phyloP scores from a whole-genome alignment of 2,888 invertebrate genomes.

The Nemoura dubitans region DNA sequence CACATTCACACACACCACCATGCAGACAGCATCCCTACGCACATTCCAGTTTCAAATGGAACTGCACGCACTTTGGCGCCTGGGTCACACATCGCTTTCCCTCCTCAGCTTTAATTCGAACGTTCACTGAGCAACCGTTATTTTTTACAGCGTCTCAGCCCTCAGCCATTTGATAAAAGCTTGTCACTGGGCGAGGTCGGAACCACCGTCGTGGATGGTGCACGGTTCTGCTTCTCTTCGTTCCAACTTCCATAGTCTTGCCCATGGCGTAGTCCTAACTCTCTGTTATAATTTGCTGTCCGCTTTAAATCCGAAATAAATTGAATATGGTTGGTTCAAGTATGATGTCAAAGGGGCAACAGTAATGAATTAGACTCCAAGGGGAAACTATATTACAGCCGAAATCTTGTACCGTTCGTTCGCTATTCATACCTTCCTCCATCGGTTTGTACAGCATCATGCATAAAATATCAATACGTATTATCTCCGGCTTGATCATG shows the following conservation, averaged over 20 bases:
- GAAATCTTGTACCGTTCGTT: constrained; percentile 7
- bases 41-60: too few species aligned
- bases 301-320: constrained; percentile 7
- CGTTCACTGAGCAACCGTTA: not conserved
- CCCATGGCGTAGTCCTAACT: not conserved
- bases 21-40: too few species aligned
- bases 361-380: constrained; percentile 7
- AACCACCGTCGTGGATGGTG: not conserved
- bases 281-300: not conserved
- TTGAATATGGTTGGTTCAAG: constrained; percentile 2
- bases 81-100: too few species aligned
- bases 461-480: constrained; percentile 12
- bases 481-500: not conserved
- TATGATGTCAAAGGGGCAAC: constrained; percentile 4
- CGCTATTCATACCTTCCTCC: not conserved
- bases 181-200: not conserved
- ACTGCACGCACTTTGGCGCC: too few species aligned
- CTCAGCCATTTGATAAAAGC: not conserved
- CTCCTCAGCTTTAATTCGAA: not conserved
- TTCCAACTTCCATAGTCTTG: not conserved
- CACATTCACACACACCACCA: too few species aligned
- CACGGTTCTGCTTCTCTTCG: too few species aligned
- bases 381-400: not conserved
- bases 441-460: not conserved
- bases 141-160: not conserved